Base-by-base conservation (phyloP, 2,888 invertebrate species). In the Nemoura dubitans region DNA sequence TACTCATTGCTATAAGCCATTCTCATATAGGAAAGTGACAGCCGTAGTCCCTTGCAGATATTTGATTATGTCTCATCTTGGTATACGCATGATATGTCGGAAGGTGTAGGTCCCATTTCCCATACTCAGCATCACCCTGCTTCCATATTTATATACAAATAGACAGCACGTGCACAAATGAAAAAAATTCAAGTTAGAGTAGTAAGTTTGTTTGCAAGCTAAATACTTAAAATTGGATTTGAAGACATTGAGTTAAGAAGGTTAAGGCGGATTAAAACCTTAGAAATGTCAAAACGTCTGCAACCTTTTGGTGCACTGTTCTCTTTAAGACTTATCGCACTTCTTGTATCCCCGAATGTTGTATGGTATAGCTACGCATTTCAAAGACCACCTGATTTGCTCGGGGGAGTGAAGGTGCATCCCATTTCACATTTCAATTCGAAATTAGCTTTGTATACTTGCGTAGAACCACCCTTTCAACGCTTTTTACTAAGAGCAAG, bases 201-300 rank as follows among this genome's bases (percentile, higher is more conserved):
- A 86, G 78, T 76, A 81, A 76, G 59, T 84, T 59, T 29, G 76
- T 84, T 84, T 86, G 82, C 26, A 28, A 42, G 36, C 28, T 88
- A 88, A 88, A 36, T 87, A 83, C 87, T 29, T 87, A 83, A 87
- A 88, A 88, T 87, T 87, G 87, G 87, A 88, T 88, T 76, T 84
- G 28, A 84, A 84, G 84, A 84, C 84, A 83, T 83, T 29, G 77
- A 86, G 87, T 77, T 86, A 86, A 86, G 86, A 43, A 77, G 87
- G 85, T 86, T 86, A 85, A 43, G 76, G 0, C 26, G 87, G 86
- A 85, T 87, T 87, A 87, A 87, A 87, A 86, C 87, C 87, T 76
- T 87, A 87, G 86, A 87, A 87, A 86, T 59, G 86, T 85, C 85
- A 87, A 86, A 86, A 87, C 59, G 84, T 84, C 84, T 84, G 84